Evolutionary conservation across 2,797 vertebrate species (phyloP), one percentile per base, ranked within the genome.

Genomic region (Spheniscus humboldti): DNA sequence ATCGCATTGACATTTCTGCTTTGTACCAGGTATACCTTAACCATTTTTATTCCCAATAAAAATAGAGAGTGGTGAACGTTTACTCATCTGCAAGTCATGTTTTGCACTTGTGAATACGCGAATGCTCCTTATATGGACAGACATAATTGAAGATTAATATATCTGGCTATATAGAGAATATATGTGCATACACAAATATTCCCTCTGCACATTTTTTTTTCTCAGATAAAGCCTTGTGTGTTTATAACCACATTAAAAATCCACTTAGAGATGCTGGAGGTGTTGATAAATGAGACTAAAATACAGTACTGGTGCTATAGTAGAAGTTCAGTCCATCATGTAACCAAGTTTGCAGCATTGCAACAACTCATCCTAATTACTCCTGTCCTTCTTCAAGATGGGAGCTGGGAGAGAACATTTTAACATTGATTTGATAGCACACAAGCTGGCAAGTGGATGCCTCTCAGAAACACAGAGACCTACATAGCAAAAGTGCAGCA

Each of bases 21-120:
- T 55, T 31, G 23, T 45, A 20, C 23, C 75, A 50, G 35, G 9
- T 45, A 45, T 6, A 62, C 24, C 56, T n/a, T 24, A n/a, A 35
- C 57, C 25, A 13, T 8, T 50, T 81, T 39, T 48, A 47, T 57
- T 47, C 77, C 47, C 33, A 41, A n/a, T 18, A 80, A 80, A 82
- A 60, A 35, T 5, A 55, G 5, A 9, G 20, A n/a, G 56, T 1
- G 4, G n/a, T 53, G 50, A 56, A 47, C 0, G 0, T 43, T 73
- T 16, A 56, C 45, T 33, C 45, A 52, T 59, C 52, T 35, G 8
- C 6, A 83, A 53, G 35, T 23, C 45, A 39, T 2, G 25, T 45
- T 71, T 33, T 33, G 64, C 53, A 50, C 47, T 76, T 45, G 39
- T 9, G 45, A 31, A 59, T n/a, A 47, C 0, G 2, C 0, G 1